Evolutionary conservation across 2,797 vertebrate genomes (phyloP), one percentile per base, ranked within the genome.

Genomic region (Leptatherina wallacei): DNA sequence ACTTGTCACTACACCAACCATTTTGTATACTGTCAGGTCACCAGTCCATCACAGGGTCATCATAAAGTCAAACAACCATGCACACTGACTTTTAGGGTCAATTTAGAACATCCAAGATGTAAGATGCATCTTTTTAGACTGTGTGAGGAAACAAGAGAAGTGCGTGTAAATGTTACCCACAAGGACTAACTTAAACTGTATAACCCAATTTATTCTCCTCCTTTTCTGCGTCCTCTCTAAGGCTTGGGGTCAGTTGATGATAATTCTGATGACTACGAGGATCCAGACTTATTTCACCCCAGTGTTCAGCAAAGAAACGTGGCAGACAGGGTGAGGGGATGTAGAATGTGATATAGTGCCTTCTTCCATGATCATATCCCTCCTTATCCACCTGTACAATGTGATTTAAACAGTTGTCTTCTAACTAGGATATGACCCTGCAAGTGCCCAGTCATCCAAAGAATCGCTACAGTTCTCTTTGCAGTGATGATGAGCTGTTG

Each of bases 401-500:
- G 24, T 86, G 71, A 90, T 33, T 33, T 86, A 72, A 84, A 55
- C 2, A 12, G 38, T 24, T 65, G 18, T 89, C 24, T 90, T 60
- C 6, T 89, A 80, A 62, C 61, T 54, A 95, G 94, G 91, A 88
- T 40, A 84, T 83, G 81, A 85, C 89, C 52, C 78, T 92, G 79
- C 77, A 82, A 11, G 82, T 94, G 42, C 90, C 92, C 0, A 2
- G 18, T 30, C 0, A 0, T 24, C 1, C 1, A 2, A 89, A 83
- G 40, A 20, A 32, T 22, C 80, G 79, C 0, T 74, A 51, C 78
- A 91, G 35, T 76, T 93, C 92, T 62, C 61, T 94, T 64, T 94
- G 70, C 85, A 95, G 94, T 3, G 95, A 95, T 0, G 94, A 95
- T 18, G 94, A 93, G 51, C 52, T 88, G 3, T 69, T 95, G 64